A percentile compares a stretch with the other conserved stretches of the same genome.
Evolutionary conservation across 2,888 invertebrate species (phyloP).

Genomic region (Tetragonisca angustula): DNA sequence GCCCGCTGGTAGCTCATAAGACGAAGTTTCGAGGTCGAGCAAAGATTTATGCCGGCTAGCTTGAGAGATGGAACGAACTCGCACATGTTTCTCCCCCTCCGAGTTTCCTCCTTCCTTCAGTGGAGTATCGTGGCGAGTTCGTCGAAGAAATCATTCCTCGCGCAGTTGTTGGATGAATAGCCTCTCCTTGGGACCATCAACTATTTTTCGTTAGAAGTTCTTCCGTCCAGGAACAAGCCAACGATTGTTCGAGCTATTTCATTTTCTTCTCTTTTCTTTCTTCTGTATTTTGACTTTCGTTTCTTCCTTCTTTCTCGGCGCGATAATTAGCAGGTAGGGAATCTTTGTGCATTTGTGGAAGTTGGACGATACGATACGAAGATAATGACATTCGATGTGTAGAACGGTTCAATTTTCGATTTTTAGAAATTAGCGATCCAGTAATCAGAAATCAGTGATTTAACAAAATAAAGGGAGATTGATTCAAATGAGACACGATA

Average conservation of each 20-base stretch:
- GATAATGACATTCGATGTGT: no score
- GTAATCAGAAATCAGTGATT: neutral
- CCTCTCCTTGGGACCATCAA: conserved; percentile 1
- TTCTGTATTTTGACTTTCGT: neutral
- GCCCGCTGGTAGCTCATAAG: conserved; percentile 48
- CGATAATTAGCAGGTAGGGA: neutral
- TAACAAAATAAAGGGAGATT: neutral
- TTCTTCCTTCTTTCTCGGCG: neutral
- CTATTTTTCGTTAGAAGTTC: neutral
- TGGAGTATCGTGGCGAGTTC: neutral
- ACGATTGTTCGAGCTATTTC: neutral
- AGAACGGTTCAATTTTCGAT: no score
- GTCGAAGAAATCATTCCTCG: conserved; percentile 6
- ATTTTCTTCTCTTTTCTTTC: neutral
- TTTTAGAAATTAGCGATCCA: no score
- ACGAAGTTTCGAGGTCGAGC: conserved; percentile 69
- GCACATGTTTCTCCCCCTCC: neutral
- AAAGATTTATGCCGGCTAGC: conserved; percentile 71
- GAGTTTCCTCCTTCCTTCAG: conserved; percentile 19
- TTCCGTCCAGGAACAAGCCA: neutral
- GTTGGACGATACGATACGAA: no score
- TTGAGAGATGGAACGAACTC: conserved; percentile 45
- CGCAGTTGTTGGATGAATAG: conserved; percentile 13
- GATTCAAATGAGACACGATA: neutral
- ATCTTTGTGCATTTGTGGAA: no score